Conservation (phyloP, 2,797 vertebrate species). For the Chiloscyllium punctatum region DNA sequence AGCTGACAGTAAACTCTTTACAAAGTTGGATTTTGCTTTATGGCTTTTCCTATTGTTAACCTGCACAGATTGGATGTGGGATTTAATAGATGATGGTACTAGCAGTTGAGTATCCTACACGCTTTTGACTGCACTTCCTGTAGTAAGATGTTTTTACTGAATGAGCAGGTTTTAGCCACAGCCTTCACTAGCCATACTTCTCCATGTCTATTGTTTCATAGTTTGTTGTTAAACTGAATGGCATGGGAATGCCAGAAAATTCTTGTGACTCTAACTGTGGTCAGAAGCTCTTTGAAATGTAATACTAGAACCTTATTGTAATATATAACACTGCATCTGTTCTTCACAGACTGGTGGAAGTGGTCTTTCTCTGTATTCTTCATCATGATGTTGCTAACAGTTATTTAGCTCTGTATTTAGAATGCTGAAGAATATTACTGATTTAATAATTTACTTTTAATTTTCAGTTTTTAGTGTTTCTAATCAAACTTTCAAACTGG, state of each 20-base stretch:
- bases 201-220: background rate
- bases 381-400: background rate
- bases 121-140: background rate
- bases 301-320: background rate
- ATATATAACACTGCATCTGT: background rate
- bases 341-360: background rate
- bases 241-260: background rate
- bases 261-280: background rate
- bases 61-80: background rate
- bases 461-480: background rate
- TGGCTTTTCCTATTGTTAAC: background rate
- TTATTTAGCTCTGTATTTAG: background rate
- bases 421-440: background rate
- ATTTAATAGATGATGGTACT: background rate
- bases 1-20: background rate
- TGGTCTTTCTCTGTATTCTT: background rate
- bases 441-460: background rate
- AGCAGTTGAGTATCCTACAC: background rate
- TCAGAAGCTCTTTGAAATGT: background rate
- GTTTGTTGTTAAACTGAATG: background rate
- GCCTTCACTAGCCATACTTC: background rate
- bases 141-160: background rate
- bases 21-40: background rate
- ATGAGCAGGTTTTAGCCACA: background rate
- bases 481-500: background rate